Evolutionary conservation across 2,113 vertebrate genomes (phyloP), one percentile per base, ranked within the genome.

Genomic region (Pachycephala philippinensis): DNA sequence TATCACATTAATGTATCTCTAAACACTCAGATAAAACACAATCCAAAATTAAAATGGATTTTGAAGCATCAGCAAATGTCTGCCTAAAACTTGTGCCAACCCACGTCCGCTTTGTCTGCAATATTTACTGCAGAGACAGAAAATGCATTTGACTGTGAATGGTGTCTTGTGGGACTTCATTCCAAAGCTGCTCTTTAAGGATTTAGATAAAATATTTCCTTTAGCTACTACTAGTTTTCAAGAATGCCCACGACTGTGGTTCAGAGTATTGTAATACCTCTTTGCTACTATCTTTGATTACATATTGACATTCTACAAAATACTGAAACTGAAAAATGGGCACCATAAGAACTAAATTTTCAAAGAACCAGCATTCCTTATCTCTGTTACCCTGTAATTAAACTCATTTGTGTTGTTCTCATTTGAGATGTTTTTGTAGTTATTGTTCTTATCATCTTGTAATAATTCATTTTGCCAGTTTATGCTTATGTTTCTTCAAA

Each of bases 181-280:
- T 96, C 63, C 35, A 77, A 91, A 90, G 54, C 50, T 95, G 81
- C 80, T 95, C 53, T 87, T 91, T 42, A 89, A 95, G 60, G 31
- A 77, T 91, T 93, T 85, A 91, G 74, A 92, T 91, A 94, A 96
- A 93, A 63, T 49, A 57, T 18, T 27, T 76, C 47, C 39, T 84
- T 78, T 44, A 71, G 64, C 45, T 84, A 59, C 24, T 33, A 47
- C 17, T 44, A 65, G 59, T 63, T 94, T 91, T 92, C 86, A 96
- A 92, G 77, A 81, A 84, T 77, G 28, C 30, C 40, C 42, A 31
- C 27, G 35, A 27, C 27, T 83, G 20, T 21, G 21, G 20, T 79
- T 74, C 45, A 70, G 37, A 59, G 74, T 84, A 69, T 27, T 54
- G 76, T 70, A 82, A 88, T 71, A 75, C 13, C 13, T 89, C 30